Evolutionary conservation across 2,797 vertebrate species (phyloP), one percentile per base, ranked within the genome.

Genomic region (Ctenosaura bakeri): DNA sequence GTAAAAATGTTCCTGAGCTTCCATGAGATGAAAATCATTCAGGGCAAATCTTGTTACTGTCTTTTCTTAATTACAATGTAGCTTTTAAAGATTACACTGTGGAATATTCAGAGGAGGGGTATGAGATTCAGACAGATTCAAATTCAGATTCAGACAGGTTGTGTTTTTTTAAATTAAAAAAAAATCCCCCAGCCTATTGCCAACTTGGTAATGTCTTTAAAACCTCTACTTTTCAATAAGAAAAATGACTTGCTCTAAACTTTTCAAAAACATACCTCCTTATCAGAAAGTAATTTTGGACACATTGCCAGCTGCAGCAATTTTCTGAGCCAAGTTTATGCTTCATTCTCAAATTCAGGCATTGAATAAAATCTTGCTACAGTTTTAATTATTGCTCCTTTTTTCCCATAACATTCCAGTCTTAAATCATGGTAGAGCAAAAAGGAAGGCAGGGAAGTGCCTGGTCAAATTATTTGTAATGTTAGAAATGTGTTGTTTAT

Each of bases 11-110:
- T 66, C 73, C 73, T 29, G 42, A 77, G 32, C 32, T 74, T 84
- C 32, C 35, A 3, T 71, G 50, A 59, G 14, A 87, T 77, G 73
- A 14, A 83, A 87, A 86, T 64, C 52, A 64, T 71, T 86, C 38
- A 74, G 62, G 29, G 69, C 54, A 64, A 74, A 88, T 20, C 50
- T 42, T 77, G 78, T 66, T 76, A 38, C 46, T 90, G 66, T 78
- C 46, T 85, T 59, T 89, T 32, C 81, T 59, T 88, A 88, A 88
- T 90, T 90, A 71, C 35, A 79, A 38, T 71, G 5, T 35, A 13
- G 3, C 64, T 84, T 89, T 32, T 62, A 18, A 90, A 74, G 10
- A 76, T 86, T 42, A 71, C 42, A n/a, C 29, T 88, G 80, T 38
- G 7, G 0, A 92, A 56, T 46, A 18, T 59, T 84, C 85, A 66